phyloP scores from a whole-genome alignment of 2,888 invertebrate species.

The Apamea epomidion region DNA sequence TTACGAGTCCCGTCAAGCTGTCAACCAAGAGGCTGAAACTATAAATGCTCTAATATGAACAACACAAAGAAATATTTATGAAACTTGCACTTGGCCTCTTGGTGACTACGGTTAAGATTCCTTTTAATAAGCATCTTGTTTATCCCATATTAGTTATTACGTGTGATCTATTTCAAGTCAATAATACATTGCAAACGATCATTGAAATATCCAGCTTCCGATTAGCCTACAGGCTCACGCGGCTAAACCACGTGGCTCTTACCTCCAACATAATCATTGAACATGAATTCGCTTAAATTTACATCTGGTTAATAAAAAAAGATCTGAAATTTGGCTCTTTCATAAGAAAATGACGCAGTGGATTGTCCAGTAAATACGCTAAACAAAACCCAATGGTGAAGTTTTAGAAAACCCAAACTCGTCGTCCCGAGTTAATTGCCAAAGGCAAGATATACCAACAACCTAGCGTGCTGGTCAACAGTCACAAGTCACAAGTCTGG shows the following conservation, averaged over 20 bases:
- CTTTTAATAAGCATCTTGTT: background rate
- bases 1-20: background rate
- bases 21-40: background rate
- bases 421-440: background rate
- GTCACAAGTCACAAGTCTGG: conserved; percentile 24
- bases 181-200: background rate
- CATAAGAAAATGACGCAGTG: background rate
- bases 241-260: conserved; percentile 45
- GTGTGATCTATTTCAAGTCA: conserved; percentile 2
- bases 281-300: conserved; percentile 28
- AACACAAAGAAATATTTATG: background rate
- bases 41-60: background rate
- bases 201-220: conserved; percentile 6
- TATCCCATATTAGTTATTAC: background rate
- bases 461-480: conserved; percentile 4
- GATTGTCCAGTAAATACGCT: conserved; percentile 2
- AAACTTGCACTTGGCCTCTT: background rate
- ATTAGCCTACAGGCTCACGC: conserved; percentile 22
- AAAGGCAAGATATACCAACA: conserved; percentile 6
- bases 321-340: background rate
- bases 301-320: conserved; percentile 8
- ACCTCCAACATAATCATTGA: conserved; percentile 22
- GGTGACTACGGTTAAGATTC: background rate
- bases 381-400: conserved; percentile 1
- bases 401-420: background rate